A percentile compares a stretch with the other conserved stretches of the same genome.
Evolutionary conservation across 2,113 vertebrate genomes (phyloP).

Genomic region (Actenoides lindsayi): DNA sequence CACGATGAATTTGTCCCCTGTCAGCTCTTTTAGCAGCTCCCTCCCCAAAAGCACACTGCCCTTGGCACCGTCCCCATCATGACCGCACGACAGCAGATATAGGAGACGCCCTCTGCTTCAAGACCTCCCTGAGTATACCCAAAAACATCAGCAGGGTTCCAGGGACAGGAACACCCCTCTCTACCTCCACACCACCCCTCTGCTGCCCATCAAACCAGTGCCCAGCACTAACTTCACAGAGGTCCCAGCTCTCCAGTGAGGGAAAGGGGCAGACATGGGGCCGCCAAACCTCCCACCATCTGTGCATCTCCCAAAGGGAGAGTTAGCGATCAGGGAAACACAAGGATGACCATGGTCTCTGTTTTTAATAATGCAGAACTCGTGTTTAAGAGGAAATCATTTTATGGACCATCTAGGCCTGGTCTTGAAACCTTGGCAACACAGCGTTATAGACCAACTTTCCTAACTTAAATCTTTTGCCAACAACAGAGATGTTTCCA

Average conservation of each 20-base stretch:
- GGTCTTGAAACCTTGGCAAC: conserved; percentile 49
- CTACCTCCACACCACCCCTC: neutral
- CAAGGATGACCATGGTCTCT: neutral
- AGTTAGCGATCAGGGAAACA: neutral
- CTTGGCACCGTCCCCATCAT: neutral
- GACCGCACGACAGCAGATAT: neutral
- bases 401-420: conserved; percentile 53
- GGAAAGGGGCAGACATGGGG: neutral
- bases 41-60: neutral
- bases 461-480: conserved; percentile 60
- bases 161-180: neutral
- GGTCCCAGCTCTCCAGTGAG: neutral
- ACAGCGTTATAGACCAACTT: conserved; percentile 42
- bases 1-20: rapidly evolving
- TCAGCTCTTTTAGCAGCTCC: neutral
- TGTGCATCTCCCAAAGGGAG: neutral
- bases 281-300: neutral
- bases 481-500: conserved; percentile 64
- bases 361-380: conserved; percentile 43
- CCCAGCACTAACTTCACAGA: neutral
- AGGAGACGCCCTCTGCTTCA: neutral
- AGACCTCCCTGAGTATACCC: neutral
- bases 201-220: neutral
- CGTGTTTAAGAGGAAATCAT: conserved; percentile 35
- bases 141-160: neutral